Base-by-base conservation (phyloP, 2,113 vertebrate species). In the Dromiciops gliroides region DNA sequence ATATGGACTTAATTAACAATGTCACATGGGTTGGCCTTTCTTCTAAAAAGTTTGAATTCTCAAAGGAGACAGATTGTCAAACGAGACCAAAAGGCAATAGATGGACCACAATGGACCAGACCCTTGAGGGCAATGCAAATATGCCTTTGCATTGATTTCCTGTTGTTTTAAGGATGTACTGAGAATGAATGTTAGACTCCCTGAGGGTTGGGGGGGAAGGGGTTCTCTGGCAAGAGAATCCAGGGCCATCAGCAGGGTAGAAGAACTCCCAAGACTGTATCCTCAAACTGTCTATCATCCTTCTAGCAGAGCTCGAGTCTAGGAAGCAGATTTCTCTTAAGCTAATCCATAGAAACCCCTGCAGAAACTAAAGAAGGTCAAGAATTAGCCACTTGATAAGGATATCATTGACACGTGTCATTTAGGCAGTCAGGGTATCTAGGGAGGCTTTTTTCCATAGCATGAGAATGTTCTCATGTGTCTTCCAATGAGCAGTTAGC, bases 11-110 rank as follows among this genome's bases (percentile, higher is more conserved):
- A 91, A 67, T 51, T 90, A 48, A 47, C 94, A 95, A 56, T 51
- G 31, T 50, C 48, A 83, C 16, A n/a, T 51, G 93, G 44, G 89
- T 95, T 90, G 49, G 90, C 91, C 51, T 47, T 75, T 89, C 9
- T 92, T 96, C 91, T 92, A 53, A 93, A 96, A 90, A 75, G 19
- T 67, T 67, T 83, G 37, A 92, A 93, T 95, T 53, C 49, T 91
- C 19, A 53, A 89, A 96, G 37, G 67, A 67, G 56, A 67, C 52
- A 53, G 52, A 53, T 26, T 53, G 52, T 53, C 52, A 53, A 53
- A 53, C 5, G 52, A 51, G 51, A 51, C 52, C 0, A 19, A 53
- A 89, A 96, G 28, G n/a, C 44, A n/a, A 44, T 44, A 44, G n/a
- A 23, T 44, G 95, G 48, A 53, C 89, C 67, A 56, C 49, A 75